Percentiles rank a stretch among this genome's conserved stretches.
Conservation (phyloP, 2,113 vertebrate species). For the Calyptommatus sinebrachiatus region DNA sequence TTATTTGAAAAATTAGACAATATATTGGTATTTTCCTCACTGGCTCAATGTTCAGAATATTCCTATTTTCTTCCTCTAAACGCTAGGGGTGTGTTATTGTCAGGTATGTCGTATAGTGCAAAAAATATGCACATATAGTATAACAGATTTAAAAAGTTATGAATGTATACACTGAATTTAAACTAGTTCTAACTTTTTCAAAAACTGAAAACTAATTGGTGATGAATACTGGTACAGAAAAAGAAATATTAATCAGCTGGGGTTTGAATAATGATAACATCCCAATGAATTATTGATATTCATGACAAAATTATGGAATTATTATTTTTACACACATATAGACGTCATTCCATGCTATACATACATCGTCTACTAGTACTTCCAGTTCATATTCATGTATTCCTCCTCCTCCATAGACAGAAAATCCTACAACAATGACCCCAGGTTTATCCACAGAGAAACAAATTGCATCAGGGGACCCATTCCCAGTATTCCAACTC, state of each 20-base stretch:
- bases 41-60: too few species aligned
- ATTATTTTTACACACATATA: background rate
- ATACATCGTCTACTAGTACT: conserved; percentile 95
- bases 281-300: too few species aligned
- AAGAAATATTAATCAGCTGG: background rate
- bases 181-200: background rate
- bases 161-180: background rate
- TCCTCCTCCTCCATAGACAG: conserved; percentile 96
- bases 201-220: background rate
- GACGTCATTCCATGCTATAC: conserved; percentile 50
- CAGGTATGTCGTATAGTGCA: too few species aligned
- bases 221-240: background rate
- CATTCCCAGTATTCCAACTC: conserved; percentile 98
- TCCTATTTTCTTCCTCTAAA: too few species aligned
- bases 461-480: conserved; percentile 97
- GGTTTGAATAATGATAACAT: too few species aligned
- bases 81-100: too few species aligned
- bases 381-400: conserved; percentile 98
- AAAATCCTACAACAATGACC: conserved; percentile 94
- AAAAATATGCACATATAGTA: too few species aligned
- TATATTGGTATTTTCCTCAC: too few species aligned
- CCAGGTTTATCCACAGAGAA: conserved; percentile 95
- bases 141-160: background rate
- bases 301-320: background rate
- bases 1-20: too few species aligned